Evolutionary conservation across 2,797 vertebrate genomes (phyloP), one percentile per base, ranked within the genome.

Genomic region (Phataginus tricuspis): DNA sequence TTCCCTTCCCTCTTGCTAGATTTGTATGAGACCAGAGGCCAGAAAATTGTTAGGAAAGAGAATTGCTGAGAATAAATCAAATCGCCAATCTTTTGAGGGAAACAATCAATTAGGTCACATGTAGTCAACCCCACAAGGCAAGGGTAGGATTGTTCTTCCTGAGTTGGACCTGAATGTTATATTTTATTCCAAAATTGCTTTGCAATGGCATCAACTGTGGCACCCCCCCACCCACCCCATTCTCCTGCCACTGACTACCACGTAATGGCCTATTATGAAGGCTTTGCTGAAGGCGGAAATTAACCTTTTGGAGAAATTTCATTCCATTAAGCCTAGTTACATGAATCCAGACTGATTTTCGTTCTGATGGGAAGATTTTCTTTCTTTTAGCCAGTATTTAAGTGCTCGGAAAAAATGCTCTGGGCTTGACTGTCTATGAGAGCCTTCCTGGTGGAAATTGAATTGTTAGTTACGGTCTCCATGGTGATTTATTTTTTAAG

Each of bases 401-500:
- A 90, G 68, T 88, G 68, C 53, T 72, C 80, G 27, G n/a, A 80
- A 96, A 91, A 45, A 91, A 45, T 31, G 1, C 64, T 79, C 51
- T 51, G 42, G n/a, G 12, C 37, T 89, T 80, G 61, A 78, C 66
- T 63, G 16, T 49, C 37, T 90, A 2, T 11, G 77, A 97, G 91
- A 84, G 63, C 49, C 59, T 89, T 87, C 80, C 72, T 78, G 55
- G 63, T 82, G 49, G 39, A 94, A 93, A 49, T 27, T 59, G 80
- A 77, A 63, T 86, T 94, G 45, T 92, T 96, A 80, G 53, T 53
- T 69, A 29, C 55, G 57, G 78, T 97, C 89, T 96, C 95, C 89
- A 95, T 95, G 87, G 93, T 82, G 95, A 98, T 90, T 88, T 80
- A 39, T 78, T 94, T 94, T 92, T 75, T 91, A 96, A 96, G 63